Conservation (phyloP, 2,888 invertebrate species). For the Malacosoma neustria region DNA sequence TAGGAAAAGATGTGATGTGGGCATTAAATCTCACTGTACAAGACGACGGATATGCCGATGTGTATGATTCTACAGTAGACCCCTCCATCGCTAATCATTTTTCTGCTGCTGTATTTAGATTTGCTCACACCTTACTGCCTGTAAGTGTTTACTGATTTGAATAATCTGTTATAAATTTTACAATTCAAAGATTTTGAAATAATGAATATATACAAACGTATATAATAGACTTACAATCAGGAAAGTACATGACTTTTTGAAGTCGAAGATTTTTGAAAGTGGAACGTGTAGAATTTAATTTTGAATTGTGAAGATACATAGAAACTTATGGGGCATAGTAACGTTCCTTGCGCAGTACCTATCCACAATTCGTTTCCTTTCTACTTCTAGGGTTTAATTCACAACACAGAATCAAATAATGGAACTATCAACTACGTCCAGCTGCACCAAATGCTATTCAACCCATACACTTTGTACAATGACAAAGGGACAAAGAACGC, state of each 20-base stretch:
- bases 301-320: too few species aligned
- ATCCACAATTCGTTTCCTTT: too few species aligned
- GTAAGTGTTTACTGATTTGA: conserved; percentile 37
- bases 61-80: conserved; percentile 80
- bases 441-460: conserved; percentile 86
- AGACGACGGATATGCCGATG: conserved; percentile 57
- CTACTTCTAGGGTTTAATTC: conserved; percentile 85
- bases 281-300: too few species aligned
- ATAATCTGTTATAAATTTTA: too few species aligned
- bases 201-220: too few species aligned
- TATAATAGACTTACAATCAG: too few species aligned
- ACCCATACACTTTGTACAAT: conserved; percentile 82
- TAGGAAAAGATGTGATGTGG: conserved; percentile 73
- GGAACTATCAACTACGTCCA: conserved; percentile 78
- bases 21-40: conserved; percentile 68
- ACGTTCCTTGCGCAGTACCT: too few species aligned
- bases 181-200: too few species aligned
- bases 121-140: conserved; percentile 90
- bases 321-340: too few species aligned
- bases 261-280: too few species aligned
- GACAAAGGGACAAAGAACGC: conserved; percentile 77
- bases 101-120: conserved; percentile 89
- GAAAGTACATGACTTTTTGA: too few species aligned
- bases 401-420: conserved; percentile 73
- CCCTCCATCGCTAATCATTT: conserved; percentile 89